phyloP scores from a whole-genome alignment of 2,797 vertebrate genomes.

The Pangasius mekongensis region DNA sequence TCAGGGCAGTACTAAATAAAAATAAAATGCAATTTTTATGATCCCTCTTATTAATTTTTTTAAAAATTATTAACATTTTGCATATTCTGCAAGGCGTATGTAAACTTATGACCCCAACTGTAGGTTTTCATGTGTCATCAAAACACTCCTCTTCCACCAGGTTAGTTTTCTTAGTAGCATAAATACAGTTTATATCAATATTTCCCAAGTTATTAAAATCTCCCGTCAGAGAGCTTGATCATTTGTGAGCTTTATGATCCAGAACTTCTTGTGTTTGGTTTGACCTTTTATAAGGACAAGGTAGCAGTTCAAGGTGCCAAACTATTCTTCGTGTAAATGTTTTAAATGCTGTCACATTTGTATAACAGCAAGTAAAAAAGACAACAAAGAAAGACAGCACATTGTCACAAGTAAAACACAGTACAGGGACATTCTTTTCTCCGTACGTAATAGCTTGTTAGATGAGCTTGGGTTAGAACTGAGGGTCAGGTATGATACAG shows the following conservation, averaged over 20 bases:
- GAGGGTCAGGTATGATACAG: neutral
- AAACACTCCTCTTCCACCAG: no score
- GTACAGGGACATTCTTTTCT: neutral
- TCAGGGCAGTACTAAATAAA: no score
- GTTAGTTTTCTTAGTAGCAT: neutral
- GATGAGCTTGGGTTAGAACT: neutral
- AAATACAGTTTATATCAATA: neutral
- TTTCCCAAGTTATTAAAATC: neutral
- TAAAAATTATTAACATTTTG: no score
- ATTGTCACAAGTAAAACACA: neutral
- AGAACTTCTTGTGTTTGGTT: neutral
- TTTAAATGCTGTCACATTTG: neutral
- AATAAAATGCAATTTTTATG: no score
- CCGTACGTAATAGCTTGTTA: neutral
- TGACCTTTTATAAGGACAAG: neutral
- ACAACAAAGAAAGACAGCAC: no score
- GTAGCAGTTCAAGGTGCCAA: neutral
- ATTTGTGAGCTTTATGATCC: neutral
- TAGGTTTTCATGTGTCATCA: no score
- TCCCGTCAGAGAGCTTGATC: neutral
- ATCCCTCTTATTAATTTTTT: no score
- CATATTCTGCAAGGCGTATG: no score
- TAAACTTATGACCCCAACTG: no score
- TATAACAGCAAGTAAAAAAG: no score
- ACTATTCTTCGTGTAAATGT: neutral